Conservation (phyloP, 1,140 invertebrate species). For the Epicauta chinensis region DNA sequence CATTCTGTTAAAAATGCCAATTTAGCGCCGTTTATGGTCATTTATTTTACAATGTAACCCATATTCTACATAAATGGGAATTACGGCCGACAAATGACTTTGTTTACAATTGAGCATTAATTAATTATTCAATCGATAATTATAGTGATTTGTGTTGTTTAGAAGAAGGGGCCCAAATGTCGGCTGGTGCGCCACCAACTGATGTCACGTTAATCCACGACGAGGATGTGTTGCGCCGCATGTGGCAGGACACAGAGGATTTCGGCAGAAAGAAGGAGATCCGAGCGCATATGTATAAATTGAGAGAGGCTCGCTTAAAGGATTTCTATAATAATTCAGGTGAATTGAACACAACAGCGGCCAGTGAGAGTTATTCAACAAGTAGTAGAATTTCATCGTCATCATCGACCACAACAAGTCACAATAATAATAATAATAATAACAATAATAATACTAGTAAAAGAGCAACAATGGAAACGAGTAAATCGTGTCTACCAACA, state of each 20-base stretch:
- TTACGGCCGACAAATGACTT: no score
- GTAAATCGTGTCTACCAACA: constrained; percentile 30
- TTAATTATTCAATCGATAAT: not conserved
- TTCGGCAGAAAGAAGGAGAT: constrained; percentile 81
- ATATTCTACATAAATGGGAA: no score
- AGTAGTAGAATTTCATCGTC: not conserved
- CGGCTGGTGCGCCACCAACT: constrained; percentile 38
- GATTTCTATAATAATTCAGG: constrained; percentile 55
- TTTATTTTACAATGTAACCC: not conserved
- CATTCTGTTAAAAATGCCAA: not conserved
- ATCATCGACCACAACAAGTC: not conserved
- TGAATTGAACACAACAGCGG: constrained; percentile 43
- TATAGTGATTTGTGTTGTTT: not conserved
- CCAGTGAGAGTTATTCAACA: constrained; percentile 8
- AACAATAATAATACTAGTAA: no score
- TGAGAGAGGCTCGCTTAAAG: constrained; percentile 68
- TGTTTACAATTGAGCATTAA: no score
- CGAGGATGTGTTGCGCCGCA: constrained; percentile 63
- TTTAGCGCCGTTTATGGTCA: not conserved
- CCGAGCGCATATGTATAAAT: constrained; percentile 71
- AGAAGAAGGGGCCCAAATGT: constrained; percentile 19
- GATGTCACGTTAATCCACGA: constrained; percentile 62
- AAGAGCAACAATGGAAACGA: constrained; percentile 32
- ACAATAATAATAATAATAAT: constrained; percentile 13
- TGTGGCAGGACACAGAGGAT: constrained; percentile 81